These are phyloP conservation scores for Loripinus fragilis DNA, from an alignment of 2,888 invertebrate species.

Conservation along the genomic window DNA sequence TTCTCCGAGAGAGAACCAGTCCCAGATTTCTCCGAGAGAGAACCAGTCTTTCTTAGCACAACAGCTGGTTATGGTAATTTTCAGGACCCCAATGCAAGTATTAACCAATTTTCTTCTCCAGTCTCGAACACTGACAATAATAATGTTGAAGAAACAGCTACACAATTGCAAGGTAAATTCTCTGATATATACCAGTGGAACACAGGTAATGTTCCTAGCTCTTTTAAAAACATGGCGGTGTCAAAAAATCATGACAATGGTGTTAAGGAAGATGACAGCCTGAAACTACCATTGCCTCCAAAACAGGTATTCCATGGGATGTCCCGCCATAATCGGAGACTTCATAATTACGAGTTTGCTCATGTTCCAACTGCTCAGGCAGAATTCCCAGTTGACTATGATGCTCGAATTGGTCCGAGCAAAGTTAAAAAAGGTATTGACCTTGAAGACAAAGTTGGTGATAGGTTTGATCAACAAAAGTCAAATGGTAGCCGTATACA, in stretches of 20 bases:
- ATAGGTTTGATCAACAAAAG: not conserved
- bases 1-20: not conserved
- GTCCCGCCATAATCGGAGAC: slow-evolving; percentile 3
- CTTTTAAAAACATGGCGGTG: not conserved
- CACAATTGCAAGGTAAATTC: not conserved
- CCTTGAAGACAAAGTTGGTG: not conserved
- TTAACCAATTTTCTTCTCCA: too few relatives aligned
- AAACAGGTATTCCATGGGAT: slow-evolving; percentile 33
- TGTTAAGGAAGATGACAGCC: slow-evolving; percentile 21
- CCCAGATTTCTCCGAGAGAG: not conserved
- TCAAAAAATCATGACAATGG: not conserved
- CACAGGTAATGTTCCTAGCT: too few relatives aligned
- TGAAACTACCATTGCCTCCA: slow-evolving; percentile 61
- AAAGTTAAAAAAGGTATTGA: not conserved
- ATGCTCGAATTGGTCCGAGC: slow-evolving; percentile 60
- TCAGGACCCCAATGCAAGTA: too few relatives aligned
- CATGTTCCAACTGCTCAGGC: slow-evolving; percentile 73
- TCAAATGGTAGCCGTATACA: not conserved
- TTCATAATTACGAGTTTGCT: slow-evolving; percentile 62
- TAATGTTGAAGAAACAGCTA: not conserved
- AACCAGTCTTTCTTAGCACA: too few relatives aligned
- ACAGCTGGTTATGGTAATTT: too few relatives aligned
- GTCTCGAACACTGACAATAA: not conserved
- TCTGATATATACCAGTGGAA: not conserved
- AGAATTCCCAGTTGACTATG: slow-evolving; percentile 66